Evolutionary conservation across 2,113 vertebrate genomes (phyloP).

Genomic region (Antidorcas marsupialis): DNA sequence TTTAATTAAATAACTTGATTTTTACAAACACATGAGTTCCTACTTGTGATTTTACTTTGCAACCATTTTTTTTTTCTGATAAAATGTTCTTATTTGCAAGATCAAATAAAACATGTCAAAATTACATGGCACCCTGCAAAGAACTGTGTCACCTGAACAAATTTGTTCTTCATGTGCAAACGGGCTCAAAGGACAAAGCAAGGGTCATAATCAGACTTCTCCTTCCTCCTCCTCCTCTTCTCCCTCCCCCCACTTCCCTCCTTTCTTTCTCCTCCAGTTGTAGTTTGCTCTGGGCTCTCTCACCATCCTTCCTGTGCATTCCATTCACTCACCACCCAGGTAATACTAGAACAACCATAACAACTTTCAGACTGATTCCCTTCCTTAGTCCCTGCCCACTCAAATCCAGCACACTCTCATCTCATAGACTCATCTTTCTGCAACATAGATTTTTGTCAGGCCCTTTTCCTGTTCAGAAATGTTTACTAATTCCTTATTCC

Average conservation of each 20-base stretch:
- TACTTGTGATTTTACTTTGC: background rate
- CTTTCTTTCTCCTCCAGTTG: background rate
- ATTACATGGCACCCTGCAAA: background rate
- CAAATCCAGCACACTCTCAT: background rate
- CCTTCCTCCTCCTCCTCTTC: background rate
- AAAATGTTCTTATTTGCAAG: background rate
- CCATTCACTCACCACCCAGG: background rate
- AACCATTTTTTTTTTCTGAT: background rate
- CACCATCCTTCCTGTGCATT: background rate
- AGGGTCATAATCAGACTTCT: background rate
- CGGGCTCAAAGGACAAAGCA: background rate
- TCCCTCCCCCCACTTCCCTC: too few relatives aligned
- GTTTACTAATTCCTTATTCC: background rate
- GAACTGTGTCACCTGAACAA: background rate
- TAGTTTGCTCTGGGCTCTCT: background rate
- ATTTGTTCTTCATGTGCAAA: background rate
- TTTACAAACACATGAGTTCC: background rate
- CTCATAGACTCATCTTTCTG: background rate
- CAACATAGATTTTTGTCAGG: background rate
- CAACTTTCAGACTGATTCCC: background rate
- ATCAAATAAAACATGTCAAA: background rate
- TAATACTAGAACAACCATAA: background rate
- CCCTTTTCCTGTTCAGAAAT: background rate
- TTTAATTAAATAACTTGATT: background rate
- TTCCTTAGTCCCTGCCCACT: background rate